These are phyloP conservation scores for Drosophila glabriapex DNA, from an alignment of 2,888 invertebrate genomes.

Conservation along the genomic window DNA sequence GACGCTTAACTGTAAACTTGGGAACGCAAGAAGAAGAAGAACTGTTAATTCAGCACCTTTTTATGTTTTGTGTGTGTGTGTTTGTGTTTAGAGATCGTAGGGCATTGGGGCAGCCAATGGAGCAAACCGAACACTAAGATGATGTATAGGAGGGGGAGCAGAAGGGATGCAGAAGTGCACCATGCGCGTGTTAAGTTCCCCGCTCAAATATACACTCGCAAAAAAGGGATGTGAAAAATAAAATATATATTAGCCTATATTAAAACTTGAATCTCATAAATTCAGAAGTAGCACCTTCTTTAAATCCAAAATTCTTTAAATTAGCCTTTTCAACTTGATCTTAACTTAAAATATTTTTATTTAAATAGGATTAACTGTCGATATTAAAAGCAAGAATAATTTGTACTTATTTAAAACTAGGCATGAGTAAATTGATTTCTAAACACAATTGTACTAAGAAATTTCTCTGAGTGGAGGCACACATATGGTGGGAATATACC, in stretches of 20 bases:
- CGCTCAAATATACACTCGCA: background rate
- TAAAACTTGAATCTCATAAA: background rate
- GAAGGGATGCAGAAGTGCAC: background rate
- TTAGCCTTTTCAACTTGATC: background rate
- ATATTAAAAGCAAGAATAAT: background rate
- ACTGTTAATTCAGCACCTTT: conserved; percentile 51
- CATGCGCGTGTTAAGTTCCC: conserved; percentile 20
- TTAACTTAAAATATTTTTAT: background rate
- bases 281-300: background rate
- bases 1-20: conserved; percentile 28
- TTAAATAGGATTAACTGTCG: no score
- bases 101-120: conserved; percentile 38
- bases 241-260: background rate
- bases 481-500: conserved; percentile 72
- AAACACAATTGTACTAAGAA: background rate
- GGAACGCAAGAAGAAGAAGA: conserved; percentile 2
- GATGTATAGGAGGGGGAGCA: background rate
- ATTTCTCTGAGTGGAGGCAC: conserved; percentile 15
- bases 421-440: background rate
- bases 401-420: background rate
- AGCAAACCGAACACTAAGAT: conserved; percentile 35
- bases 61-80: conserved; percentile 2
- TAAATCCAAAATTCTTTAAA: background rate
- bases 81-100: conserved; percentile 18
- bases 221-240: background rate